phyloP scores from a whole-genome alignment of 2,888 invertebrate genomes.

The Nymphalis urticae region DNA sequence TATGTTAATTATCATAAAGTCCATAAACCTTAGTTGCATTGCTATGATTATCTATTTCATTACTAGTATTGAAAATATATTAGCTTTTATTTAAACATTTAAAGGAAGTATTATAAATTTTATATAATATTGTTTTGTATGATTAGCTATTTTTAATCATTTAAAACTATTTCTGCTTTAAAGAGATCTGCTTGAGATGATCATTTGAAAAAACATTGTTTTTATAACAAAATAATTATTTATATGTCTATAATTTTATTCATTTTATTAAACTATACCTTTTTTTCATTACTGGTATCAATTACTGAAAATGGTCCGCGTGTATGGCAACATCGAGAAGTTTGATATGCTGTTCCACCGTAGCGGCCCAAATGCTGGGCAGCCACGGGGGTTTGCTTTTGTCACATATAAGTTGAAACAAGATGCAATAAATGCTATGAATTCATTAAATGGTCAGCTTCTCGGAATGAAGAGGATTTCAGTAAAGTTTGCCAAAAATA shows the following conservation, averaged over 20 bases:
- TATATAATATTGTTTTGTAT: no score
- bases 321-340: constrained; percentile 96
- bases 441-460: constrained; percentile 86
- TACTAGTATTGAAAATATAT: no score
- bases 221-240: no score
- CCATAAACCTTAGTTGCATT: constrained; percentile 7
- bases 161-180: no score
- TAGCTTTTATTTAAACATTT: no score
- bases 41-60: no score
- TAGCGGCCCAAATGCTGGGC: constrained; percentile 92
- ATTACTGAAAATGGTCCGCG: constrained; percentile 97
- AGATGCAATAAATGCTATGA: constrained; percentile 87
- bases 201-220: no score
- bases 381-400: constrained; percentile 96
- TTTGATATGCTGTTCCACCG: constrained; percentile 98
- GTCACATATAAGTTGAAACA: constrained; percentile 88
- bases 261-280: constrained; percentile 58
- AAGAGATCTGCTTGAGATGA: no score
- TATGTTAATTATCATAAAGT: constrained; percentile 82
- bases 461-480: constrained; percentile 88
- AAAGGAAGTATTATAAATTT: no score
- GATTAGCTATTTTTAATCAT: no score
- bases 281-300: constrained; percentile 90
- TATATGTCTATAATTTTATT: neutral
- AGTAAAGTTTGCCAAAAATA: constrained; percentile 91